Base-by-base conservation (phyloP, 2,113 vertebrate genomes). In the Eretmodus cyanostictus region DNA sequence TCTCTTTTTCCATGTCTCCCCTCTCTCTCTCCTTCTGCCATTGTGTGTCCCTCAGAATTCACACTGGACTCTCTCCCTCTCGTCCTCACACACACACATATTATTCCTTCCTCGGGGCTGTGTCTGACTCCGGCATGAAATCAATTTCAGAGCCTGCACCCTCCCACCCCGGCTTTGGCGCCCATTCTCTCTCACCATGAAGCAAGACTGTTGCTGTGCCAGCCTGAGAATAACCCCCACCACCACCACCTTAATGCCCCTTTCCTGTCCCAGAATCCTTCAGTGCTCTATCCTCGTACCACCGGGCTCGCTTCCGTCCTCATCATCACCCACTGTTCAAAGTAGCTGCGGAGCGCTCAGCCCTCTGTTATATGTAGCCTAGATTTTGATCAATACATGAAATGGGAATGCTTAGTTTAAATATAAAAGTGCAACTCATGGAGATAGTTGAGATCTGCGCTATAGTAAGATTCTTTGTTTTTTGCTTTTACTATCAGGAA, bases 101-200 rank as follows among this genome's bases (percentile, higher is more conserved):
- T 86, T 90, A 90, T 85, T 89, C 91, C 89, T 90, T 92, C 92
- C 86, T 92, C 24, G 27, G 82, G 90, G 91, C 91, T 92, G 89
- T 89, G 90, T 95, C 94, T 95, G 94, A 95, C 94, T 95, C 92
- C 91, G 81, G 93, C 95, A 96, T 96, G 95, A 96, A 96, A 96
- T 96, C 93, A 91, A 95, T 96, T 96, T 92, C 34, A 53, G 89
- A 93, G 84, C 84, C 92, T 57, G 88, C 91, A 83, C 82, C 90
- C 93, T 89, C 91, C 92, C 92, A 89, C 86, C 85, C 86, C 92
- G 81, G 87, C 84, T 89, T 84, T 81, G 76, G 89, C 85, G 53
- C 92, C 91, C 90, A 90, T 95, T 95, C 93, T 94, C 87, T 89
- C 90, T 91, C 91, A 92, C 91, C 93, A 81, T 92, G 93, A 95